Evolutionary conservation across 2,113 vertebrate genomes (phyloP).

Genomic region (Podarcis raffonei): DNA sequence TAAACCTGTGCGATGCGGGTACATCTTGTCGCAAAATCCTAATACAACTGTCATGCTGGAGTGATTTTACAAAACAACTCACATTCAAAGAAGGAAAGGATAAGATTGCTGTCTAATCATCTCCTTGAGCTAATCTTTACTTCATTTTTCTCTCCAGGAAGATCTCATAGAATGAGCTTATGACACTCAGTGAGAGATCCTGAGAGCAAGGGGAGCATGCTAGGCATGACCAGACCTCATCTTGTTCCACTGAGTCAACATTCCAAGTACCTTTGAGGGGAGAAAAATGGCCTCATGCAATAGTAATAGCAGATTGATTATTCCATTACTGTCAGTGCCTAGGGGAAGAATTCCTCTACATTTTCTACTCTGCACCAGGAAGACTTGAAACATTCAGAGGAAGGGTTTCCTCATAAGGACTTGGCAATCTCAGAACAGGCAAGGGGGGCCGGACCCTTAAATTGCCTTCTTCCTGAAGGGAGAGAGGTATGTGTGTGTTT

Average conservation of each 20-base stretch:
- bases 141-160: background rate
- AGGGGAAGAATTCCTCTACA: background rate
- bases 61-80: background rate
- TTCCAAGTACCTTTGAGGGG: background rate
- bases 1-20: background rate
- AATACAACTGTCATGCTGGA: background rate
- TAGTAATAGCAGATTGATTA: constrained; percentile 14
- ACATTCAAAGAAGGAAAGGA: background rate
- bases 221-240: background rate
- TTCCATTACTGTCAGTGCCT: constrained; percentile 3
- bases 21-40: background rate
- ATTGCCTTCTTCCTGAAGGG: background rate
- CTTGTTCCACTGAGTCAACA: constrained; percentile 16
- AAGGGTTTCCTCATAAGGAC: background rate
- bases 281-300: constrained; percentile 16
- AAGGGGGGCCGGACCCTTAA: no score
- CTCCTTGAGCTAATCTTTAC: background rate
- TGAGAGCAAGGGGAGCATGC: background rate
- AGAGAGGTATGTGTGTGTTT: no score
- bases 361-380: background rate
- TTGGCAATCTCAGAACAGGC: background rate
- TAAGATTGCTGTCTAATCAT: background rate
- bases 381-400: background rate
- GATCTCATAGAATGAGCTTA: background rate
- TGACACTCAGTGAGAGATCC: background rate